These are phyloP conservation scores for Hipposideros larvatus DNA, from an alignment of 2,797 vertebrate genomes.

Conservation along the genomic window DNA sequence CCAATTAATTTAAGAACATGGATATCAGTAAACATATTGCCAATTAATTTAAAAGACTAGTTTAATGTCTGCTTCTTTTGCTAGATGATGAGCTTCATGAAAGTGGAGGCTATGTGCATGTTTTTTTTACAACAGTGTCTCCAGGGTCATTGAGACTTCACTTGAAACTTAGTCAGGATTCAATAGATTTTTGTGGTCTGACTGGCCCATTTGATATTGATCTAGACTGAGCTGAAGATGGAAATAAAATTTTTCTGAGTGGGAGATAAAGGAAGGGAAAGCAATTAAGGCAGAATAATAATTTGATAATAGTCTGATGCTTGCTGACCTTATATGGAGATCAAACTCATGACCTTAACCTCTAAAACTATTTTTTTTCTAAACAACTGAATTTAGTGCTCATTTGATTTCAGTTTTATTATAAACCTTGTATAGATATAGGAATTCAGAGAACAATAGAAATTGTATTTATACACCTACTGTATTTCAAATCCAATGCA, in stretches of 20 bases:
- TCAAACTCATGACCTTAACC: background rate
- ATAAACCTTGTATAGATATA: background rate
- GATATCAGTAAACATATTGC: background rate
- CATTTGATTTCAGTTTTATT: constrained; percentile 28
- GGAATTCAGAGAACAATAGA: background rate
- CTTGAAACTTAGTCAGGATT: background rate
- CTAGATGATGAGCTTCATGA: background rate
- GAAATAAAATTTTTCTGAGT: background rate
- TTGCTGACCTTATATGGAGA: background rate
- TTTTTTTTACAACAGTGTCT: background rate
- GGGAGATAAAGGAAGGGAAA: constrained; percentile 17
- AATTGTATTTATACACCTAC: background rate
- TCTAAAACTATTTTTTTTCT: background rate
- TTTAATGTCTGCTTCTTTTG: background rate
- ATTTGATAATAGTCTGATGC: background rate
- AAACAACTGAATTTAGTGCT: background rate
- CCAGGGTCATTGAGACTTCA: background rate
- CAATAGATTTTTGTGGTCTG: background rate
- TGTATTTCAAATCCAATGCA: background rate
- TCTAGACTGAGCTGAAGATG: background rate
- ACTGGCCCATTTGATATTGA: background rate
- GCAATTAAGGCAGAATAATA: background rate
- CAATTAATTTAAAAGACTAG: background rate
- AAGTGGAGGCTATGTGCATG: background rate
- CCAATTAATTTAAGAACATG: too few relatives aligned